Percentiles rank a stretch among this genome's conserved stretches.
These are phyloP conservation scores for Polyploca ridens DNA, from an alignment of 2,888 invertebrate species.

Conservation along the genomic window DNA sequence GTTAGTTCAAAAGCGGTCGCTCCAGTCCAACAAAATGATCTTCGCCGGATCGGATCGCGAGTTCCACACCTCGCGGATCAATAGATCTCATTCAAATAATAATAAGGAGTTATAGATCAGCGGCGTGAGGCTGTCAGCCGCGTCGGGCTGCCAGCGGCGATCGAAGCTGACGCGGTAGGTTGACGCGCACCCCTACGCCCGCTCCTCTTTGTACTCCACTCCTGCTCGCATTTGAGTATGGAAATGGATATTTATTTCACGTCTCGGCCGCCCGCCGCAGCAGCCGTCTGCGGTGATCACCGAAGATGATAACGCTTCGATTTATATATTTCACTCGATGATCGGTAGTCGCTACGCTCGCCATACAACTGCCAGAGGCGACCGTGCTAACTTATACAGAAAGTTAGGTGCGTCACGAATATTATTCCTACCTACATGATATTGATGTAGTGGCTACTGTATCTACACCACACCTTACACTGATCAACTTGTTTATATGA, in stretches of 20 bases:
- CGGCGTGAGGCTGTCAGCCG: conserved; percentile 50
- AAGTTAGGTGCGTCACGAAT: conserved; percentile 37
- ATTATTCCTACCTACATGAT: conserved; percentile 18
- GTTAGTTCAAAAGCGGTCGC: conserved; percentile 83
- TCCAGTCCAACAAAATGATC: conserved; percentile 83
- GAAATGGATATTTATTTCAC: conserved; percentile 82
- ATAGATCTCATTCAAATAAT: conserved; percentile 84
- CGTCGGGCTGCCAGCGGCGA: conserved; percentile 43
- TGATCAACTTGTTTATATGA: not conserved
- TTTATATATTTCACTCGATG: conserved; percentile 82
- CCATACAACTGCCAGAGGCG: conserved; percentile 69
- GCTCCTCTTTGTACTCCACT: conserved; percentile 54
- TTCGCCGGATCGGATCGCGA: conserved; percentile 72
- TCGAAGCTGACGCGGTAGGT: conserved; percentile 3
- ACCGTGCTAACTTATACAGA: conserved; percentile 59
- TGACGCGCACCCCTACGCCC: conserved; percentile 47
- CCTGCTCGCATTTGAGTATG: conserved; percentile 73
- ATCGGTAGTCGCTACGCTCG: conserved; percentile 74
- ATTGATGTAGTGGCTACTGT: not conserved
- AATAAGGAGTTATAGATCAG: conserved; percentile 84
- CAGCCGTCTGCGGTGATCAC: conserved; percentile 75
- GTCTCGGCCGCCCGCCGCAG: conserved; percentile 58
- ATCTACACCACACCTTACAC: not conserved
- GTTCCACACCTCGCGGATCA: conserved; percentile 81
- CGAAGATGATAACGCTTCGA: conserved; percentile 79